phyloP scores from a whole-genome alignment of 2,888 invertebrate species.

The Cactoblastis cactorum region DNA sequence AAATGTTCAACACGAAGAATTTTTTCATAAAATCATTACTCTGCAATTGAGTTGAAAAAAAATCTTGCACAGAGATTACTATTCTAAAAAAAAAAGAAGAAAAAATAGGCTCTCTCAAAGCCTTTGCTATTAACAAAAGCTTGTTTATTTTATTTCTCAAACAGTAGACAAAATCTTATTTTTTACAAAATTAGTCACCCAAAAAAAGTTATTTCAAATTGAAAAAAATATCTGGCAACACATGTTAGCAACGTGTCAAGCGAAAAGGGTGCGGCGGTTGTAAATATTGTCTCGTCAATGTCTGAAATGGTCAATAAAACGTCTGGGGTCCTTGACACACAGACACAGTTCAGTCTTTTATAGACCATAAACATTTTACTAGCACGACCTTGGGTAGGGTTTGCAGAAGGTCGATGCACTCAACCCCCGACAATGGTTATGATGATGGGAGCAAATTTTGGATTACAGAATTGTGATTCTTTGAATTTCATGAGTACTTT shows the following conservation, averaged over 20 bases:
- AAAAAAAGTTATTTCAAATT: neutral
- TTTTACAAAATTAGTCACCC: neutral
- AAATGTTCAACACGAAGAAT: neutral
- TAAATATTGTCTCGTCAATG: constrained; percentile 48
- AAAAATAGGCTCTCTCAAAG: no score
- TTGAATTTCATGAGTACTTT: neutral
- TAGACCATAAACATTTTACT: constrained; percentile 79
- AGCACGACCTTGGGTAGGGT: constrained; percentile 75
- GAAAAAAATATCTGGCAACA: neutral
- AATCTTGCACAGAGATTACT: no score
- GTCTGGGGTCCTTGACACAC: constrained; percentile 76
- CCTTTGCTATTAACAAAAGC: neutral
- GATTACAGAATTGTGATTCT: constrained; percentile 5
- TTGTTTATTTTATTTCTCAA: constrained; percentile 4
- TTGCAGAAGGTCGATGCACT: constrained; percentile 76
- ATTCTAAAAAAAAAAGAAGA: no score
- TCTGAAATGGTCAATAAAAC: constrained; percentile 66
- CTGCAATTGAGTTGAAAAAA: no score
- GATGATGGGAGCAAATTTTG: constrained; percentile 25
- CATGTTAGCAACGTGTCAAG: constrained; percentile 14
- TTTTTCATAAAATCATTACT: neutral
- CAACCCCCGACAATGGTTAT: constrained; percentile 41
- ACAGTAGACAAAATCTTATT: neutral
- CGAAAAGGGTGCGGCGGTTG: constrained; percentile 44
- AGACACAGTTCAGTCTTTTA: constrained; percentile 75